These are phyloP conservation scores for Pleuronectes platessa DNA, from an alignment of 2,113 vertebrate genomes.

Conservation along the genomic window DNA sequence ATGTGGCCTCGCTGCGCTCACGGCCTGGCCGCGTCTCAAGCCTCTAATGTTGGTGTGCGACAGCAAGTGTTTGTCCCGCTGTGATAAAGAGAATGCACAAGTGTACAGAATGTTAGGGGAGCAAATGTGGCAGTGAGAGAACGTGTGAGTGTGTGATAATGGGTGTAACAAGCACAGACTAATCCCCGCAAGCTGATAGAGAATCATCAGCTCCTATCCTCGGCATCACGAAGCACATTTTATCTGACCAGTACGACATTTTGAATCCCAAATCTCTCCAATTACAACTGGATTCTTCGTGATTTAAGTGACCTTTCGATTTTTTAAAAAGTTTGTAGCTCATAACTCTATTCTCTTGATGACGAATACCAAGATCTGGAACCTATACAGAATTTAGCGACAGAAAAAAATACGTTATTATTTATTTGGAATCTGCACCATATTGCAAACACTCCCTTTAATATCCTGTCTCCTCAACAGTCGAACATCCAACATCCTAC, in stretches of 20 bases:
- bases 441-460: too few relatives aligned
- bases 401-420: too few relatives aligned
- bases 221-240: conserved; percentile 11
- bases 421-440: too few relatives aligned
- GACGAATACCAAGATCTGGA: too few relatives aligned
- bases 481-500: too few relatives aligned
- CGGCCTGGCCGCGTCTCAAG: conserved; percentile 69
- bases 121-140: conserved; percentile 55
- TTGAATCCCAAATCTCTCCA: not conserved
- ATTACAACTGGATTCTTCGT: too few relatives aligned
- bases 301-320: too few relatives aligned
- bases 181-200: not conserved
- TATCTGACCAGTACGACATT: not conserved
- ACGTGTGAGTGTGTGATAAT: conserved; percentile 56
- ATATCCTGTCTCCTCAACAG: too few relatives aligned
- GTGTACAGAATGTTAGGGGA: conserved; percentile 34
- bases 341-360: too few relatives aligned
- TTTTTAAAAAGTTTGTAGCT: too few relatives aligned
- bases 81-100: conserved; percentile 44
- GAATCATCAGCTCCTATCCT: not conserved
- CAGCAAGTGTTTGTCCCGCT: conserved; percentile 59
- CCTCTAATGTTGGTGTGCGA: conserved; percentile 66
- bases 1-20: conserved; percentile 69
- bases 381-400: too few relatives aligned
- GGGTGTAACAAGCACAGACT: not conserved